A percentile compares a stretch with the other conserved stretches of the same genome.
Conservation (phyloP, 2,888 invertebrate species). For the Palloptera scutellata region DNA sequence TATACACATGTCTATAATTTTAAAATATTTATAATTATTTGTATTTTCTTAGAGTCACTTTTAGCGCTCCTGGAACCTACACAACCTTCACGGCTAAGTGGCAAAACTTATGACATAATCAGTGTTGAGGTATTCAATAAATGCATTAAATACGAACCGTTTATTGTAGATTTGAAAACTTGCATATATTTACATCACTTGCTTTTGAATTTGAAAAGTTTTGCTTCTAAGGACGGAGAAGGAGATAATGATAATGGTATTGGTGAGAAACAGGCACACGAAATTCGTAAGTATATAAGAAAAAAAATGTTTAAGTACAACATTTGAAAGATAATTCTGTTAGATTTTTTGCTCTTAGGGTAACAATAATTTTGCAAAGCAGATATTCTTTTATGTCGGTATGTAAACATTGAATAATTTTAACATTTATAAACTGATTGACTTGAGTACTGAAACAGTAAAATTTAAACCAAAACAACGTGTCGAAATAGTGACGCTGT, state of each 20-base stretch:
- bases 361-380: too few species aligned
- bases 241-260: constrained; percentile 28
- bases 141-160: constrained; percentile 48
- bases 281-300: constrained; percentile 50
- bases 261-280: constrained; percentile 42
- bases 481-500: too few species aligned
- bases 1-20: constrained; percentile 3
- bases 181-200: constrained; percentile 58
- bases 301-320: background rate
- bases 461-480: too few species aligned
- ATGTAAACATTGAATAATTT: too few species aligned
- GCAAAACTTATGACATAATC: constrained; percentile 39
- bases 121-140: constrained; percentile 49
- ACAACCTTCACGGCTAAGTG: constrained; percentile 30
- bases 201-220: constrained; percentile 48
- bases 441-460: too few species aligned
- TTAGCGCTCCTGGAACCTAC: constrained; percentile 40
- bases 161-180: constrained; percentile 53
- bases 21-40: constrained; percentile 4
- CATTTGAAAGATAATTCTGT: too few species aligned
- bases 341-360: too few species aligned
- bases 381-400: too few species aligned
- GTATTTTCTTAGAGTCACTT: constrained; percentile 49
- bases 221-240: constrained; percentile 38
- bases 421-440: too few species aligned